A percentile compares a stretch with the other conserved stretches of the same genome.
Evolutionary conservation across 2,797 vertebrate species (phyloP).

Genomic region (Typhlichthys eigenmanni): DNA sequence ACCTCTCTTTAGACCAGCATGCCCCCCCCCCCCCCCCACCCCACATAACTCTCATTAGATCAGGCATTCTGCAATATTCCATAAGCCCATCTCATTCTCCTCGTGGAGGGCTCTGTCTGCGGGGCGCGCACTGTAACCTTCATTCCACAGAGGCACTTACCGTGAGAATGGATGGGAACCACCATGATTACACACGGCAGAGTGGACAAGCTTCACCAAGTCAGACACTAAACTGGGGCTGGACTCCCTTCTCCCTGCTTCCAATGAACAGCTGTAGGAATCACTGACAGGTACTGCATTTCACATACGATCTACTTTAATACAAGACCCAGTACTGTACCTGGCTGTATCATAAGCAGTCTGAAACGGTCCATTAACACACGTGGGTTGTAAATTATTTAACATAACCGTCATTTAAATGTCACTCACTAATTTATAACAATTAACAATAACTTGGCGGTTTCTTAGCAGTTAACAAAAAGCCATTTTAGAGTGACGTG

Average conservation of each 20-base stretch:
- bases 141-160: slow-evolving; percentile 71
- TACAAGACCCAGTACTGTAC: too few species aligned
- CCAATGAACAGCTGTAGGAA: background rate
- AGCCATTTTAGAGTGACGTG: background rate
- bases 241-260: slow-evolving; percentile 6
- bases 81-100: slow-evolving; percentile 56
- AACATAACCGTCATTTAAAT: too few species aligned
- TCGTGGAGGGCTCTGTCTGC: slow-evolving; percentile 35
- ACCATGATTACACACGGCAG: slow-evolving; percentile 63
- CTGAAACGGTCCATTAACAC: too few species aligned
- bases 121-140: slow-evolving; percentile 49
- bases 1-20: slow-evolving; percentile 48
- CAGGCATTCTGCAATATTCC: slow-evolving; percentile 50
- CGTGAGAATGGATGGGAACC: slow-evolving; percentile 80
- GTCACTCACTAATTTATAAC: too few species aligned
- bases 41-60: slow-evolving; percentile 31
- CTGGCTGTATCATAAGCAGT: too few species aligned
- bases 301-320: too few species aligned
- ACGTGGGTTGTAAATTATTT: too few species aligned
- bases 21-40: slow-evolving; percentile 1
- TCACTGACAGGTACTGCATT: background rate
- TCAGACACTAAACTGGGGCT: slow-evolving; percentile 53
- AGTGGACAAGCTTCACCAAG: slow-evolving; percentile 28
- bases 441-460: too few species aligned
- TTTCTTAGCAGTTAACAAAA: too few species aligned